Conservation (phyloP, 2,113 vertebrate species). For the human region DNA sequence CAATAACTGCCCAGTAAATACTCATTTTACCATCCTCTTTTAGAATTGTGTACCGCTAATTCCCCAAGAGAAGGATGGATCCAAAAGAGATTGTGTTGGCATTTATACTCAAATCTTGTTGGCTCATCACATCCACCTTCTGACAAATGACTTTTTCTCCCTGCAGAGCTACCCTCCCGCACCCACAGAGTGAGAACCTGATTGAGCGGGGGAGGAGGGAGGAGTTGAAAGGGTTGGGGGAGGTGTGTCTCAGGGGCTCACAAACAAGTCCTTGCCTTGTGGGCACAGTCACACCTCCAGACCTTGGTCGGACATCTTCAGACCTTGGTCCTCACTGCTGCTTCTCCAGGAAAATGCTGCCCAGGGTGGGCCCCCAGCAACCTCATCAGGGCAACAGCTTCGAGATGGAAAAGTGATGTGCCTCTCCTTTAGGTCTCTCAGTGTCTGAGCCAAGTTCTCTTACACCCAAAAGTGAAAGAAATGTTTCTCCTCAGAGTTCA, state of each 20-base stretch:
- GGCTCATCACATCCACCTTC: neutral
- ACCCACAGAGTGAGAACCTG: neutral
- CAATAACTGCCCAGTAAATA: neutral
- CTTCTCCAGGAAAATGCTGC: neutral
- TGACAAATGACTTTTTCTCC: neutral
- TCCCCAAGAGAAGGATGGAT: neutral
- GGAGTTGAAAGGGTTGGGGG: neutral
- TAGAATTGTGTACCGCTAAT: neutral
- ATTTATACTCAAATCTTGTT: constrained; percentile 1
- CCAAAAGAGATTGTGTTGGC: neutral
- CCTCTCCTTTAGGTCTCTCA: neutral
- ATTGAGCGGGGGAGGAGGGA: no score
- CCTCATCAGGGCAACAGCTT: accelerated
- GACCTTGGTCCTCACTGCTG: neutral
- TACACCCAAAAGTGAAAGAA: neutral
- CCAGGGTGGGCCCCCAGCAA: neutral
- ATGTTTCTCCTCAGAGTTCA: neutral
- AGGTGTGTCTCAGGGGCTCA: neutral
- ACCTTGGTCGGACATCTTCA: neutral
- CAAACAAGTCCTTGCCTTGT: neutral
- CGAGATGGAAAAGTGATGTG: neutral
- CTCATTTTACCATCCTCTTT: neutral
- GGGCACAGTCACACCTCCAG: neutral
- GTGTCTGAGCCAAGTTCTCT: neutral
- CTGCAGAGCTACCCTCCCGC: neutral